Evolutionary conservation across 2,888 invertebrate species (phyloP).

Genomic region (Melanargia galathea): DNA sequence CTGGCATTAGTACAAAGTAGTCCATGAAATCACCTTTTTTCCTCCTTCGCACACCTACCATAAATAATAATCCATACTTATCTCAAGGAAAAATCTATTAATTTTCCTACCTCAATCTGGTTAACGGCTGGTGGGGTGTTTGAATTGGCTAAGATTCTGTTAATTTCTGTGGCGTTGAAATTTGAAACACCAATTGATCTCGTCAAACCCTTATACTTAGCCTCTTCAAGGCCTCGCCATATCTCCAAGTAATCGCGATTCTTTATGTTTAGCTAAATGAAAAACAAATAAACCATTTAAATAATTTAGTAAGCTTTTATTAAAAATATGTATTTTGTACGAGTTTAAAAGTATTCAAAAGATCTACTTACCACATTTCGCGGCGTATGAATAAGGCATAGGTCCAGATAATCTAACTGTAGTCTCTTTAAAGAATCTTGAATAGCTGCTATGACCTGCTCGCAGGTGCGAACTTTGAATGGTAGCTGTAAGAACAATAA

Average conservation of each 20-base stretch:
- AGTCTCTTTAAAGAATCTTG: conserved; percentile 59
- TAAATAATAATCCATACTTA: too few species aligned
- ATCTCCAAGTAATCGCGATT: conserved; percentile 72
- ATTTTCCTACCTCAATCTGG: conserved; percentile 71
- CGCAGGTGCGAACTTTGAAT: conserved; percentile 1
- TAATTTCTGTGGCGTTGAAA: conserved; percentile 86
- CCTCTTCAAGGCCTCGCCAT: conserved; percentile 87
- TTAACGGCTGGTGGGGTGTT: conserved; percentile 82
- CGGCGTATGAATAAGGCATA: conserved; percentile 75
- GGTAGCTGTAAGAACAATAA: conserved; percentile 14
- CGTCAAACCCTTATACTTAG: conserved; percentile 82
- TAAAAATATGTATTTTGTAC: neutral
- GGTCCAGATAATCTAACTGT: conserved; percentile 66
- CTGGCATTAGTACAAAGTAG: too few species aligned
- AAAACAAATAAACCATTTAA: neutral
- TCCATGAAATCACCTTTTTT: too few species aligned
- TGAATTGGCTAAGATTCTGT: conserved; percentile 81
- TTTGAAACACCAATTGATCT: conserved; percentile 90
- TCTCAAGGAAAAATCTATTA: too few species aligned
- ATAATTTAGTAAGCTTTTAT: neutral
- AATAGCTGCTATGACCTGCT: conserved; percentile 47
- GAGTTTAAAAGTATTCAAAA: neutral
- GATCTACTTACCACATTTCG: conserved; percentile 21
- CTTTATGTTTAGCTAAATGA: neutral
- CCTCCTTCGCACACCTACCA: too few species aligned